Evolutionary conservation across 2,113 vertebrate species (phyloP).

Genomic region (Corythaeola cristata): DNA sequence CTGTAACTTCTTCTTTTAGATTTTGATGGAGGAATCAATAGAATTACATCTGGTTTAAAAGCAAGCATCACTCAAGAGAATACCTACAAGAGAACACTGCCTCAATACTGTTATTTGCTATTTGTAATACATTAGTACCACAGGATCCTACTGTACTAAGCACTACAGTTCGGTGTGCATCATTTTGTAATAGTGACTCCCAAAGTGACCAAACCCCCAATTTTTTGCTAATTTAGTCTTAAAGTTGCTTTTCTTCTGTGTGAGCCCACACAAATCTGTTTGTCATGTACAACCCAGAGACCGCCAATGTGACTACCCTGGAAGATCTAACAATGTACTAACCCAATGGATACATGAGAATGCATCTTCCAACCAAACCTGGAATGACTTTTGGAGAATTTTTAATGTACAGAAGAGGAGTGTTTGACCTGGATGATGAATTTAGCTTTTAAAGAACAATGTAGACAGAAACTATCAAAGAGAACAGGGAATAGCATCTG

Average conservation of each 20-base stretch:
- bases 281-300: not conserved
- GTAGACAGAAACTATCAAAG: not conserved
- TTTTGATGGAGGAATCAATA: not conserved
- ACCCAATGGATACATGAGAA: not conserved
- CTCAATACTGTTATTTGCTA: not conserved
- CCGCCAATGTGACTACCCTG: not conserved
- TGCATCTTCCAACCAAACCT: not conserved
- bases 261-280: not conserved
- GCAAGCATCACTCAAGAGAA: not conserved
- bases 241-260: not conserved
- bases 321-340: not conserved
- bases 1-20: not conserved
- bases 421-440: not conserved
- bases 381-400: not conserved
- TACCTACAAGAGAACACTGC: not conserved
- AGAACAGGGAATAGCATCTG: not conserved
- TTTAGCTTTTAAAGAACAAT: not conserved
- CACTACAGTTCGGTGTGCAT: not conserved
- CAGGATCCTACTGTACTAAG: not conserved
- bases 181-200: not conserved
- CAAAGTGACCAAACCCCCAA: rapidly evolving
- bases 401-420: not conserved
- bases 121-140: not conserved
- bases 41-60: not conserved
- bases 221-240: not conserved